Evolutionary conservation across 2,888 invertebrate genomes (phyloP).

Genomic region (Hirtodrosophila histrioides): DNA sequence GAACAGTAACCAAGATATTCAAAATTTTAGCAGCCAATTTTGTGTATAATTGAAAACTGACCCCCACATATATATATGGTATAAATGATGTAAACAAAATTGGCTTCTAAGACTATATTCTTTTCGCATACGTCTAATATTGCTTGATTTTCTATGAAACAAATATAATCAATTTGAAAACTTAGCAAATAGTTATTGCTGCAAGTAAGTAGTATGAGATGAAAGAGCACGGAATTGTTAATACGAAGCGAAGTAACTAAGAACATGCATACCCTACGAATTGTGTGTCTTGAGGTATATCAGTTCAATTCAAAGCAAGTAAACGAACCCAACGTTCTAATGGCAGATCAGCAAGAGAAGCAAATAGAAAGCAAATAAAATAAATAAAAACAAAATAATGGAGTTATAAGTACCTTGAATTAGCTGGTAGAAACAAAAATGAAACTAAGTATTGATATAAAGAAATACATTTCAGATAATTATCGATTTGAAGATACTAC

Average conservation of each 20-base stretch:
- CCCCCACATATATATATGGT: conserved; percentile 12
- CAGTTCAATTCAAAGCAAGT: conserved; percentile 28
- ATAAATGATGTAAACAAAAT: conserved; percentile 21
- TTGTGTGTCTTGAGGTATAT: conserved; percentile 7
- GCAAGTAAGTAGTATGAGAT: conserved; percentile 7
- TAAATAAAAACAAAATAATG: conserved; percentile 71
- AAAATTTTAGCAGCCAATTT: conserved; percentile 54
- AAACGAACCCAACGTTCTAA: conserved; percentile 63
- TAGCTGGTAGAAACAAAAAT: conserved; percentile 77
- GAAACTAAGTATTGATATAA: conserved; percentile 48
- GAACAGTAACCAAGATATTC: conserved; percentile 62
- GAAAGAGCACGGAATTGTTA: conserved; percentile 60
- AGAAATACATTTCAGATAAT: conserved; percentile 21
- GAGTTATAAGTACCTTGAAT: conserved; percentile 84
- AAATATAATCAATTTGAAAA: conserved; percentile 2
- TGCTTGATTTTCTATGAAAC: conserved; percentile 1
- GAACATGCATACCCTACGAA: conserved; percentile 14
- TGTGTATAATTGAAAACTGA: conserved; percentile 33
- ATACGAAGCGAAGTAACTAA: conserved; percentile 39
- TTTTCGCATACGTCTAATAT: conserved; percentile 4
- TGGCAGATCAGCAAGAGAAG: conserved; percentile 7
- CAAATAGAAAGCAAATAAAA: conserved; percentile 19
- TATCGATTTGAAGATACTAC: conserved; percentile 28
- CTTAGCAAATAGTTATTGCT: not conserved
- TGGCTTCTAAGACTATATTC: conserved; percentile 19